phyloP scores from a whole-genome alignment of 2,888 invertebrate species.

The Dione vanillae region DNA sequence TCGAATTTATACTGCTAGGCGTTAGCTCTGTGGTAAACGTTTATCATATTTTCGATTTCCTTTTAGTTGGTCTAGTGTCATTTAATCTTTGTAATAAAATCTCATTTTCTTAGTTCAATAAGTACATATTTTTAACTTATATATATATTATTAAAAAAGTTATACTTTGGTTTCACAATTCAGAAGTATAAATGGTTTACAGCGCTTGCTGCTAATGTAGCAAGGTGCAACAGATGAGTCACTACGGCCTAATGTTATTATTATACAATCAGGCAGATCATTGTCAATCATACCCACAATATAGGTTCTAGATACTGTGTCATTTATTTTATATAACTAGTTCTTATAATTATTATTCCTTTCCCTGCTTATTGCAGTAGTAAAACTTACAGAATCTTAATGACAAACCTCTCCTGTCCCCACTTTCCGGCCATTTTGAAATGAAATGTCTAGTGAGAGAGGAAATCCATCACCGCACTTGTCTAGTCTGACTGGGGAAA shows the following conservation, averaged over 20 bases:
- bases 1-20: constrained; percentile 21
- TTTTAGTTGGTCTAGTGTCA: constrained; percentile 15
- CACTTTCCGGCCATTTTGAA: constrained; percentile 15
- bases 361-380: not conserved
- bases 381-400: not conserved
- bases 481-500: constrained; percentile 8
- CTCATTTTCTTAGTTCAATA: not conserved
- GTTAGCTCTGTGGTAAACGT: constrained; percentile 13
- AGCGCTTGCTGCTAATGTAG: constrained; percentile 33
- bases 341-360: constrained; percentile 9
- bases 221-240: constrained; percentile 43
- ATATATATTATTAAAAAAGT: too few relatives aligned
- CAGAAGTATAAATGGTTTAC: constrained; percentile 27
- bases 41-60: constrained; percentile 36
- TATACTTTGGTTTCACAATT: constrained; percentile 25
- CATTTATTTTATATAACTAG: not conserved
- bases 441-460: constrained; percentile 8
- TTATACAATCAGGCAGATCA: not conserved
- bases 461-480: constrained; percentile 18
- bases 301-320: not conserved
- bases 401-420: not conserved
- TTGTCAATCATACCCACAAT: constrained; percentile 1
- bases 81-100: not conserved
- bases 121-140: not conserved
- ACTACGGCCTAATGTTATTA: constrained; percentile 28